Evolutionary conservation across 2,113 vertebrate genomes (phyloP).

Genomic region (Oenanthe melanoleuca): DNA sequence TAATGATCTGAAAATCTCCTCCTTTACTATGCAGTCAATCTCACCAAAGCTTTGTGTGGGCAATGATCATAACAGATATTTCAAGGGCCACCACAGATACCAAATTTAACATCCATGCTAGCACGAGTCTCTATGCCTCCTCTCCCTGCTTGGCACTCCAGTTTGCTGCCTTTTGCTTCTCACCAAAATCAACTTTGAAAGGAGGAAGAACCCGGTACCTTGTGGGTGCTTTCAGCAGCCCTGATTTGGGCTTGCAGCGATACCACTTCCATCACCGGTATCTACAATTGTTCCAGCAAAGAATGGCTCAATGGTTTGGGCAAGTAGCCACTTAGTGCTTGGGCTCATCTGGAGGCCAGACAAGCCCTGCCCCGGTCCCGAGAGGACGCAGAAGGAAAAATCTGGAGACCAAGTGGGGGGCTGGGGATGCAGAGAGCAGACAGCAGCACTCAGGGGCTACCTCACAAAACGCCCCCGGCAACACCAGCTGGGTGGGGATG

Average conservation of each 20-base stretch:
- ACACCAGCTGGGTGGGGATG: accelerated
- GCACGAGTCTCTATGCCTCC: neutral
- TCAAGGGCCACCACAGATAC: neutral
- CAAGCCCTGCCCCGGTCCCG: neutral
- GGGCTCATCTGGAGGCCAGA: neutral
- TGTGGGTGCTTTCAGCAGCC: neutral
- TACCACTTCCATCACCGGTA: neutral
- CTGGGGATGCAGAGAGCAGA: neutral
- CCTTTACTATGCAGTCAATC: neutral
- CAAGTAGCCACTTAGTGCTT: neutral
- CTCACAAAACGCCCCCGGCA: neutral
- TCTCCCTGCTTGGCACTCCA: neutral
- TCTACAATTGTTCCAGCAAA: neutral
- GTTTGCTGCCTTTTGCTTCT: neutral
- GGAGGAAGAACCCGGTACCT: neutral
- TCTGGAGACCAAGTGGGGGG: neutral
- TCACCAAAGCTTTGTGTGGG: neutral
- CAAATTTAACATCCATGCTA: neutral
- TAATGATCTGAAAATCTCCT: neutral
- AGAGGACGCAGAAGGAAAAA: neutral
- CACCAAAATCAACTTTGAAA: neutral
- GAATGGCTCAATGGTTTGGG: neutral
- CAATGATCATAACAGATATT: neutral
- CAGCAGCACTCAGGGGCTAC: neutral
- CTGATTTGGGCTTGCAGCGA: neutral